Conservation (phyloP, 2,797 vertebrate genomes). For the Squalus acanthias region DNA sequence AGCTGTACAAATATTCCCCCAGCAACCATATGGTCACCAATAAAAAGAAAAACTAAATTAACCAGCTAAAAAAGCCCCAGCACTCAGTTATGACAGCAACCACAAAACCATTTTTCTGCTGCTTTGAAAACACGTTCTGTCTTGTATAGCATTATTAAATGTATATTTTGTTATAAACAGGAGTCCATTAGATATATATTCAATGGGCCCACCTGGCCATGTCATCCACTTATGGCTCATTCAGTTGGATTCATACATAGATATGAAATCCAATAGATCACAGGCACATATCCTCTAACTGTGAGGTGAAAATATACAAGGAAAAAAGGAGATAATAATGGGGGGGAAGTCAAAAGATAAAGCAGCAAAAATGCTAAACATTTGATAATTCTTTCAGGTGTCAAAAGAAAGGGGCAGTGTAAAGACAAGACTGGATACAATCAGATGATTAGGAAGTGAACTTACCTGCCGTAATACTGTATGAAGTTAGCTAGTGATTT, state of each 20-base stretch:
- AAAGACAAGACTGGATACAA: background rate
- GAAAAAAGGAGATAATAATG: background rate
- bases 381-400: background rate
- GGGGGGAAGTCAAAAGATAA: background rate
- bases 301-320: background rate
- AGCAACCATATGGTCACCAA: slow-evolving; percentile 9
- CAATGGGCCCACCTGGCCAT: background rate
- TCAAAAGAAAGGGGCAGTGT: background rate
- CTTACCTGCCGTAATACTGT: background rate
- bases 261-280: background rate
- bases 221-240: background rate
- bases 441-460: background rate
- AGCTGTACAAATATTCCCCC: background rate
- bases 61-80: slow-evolving; percentile 17
- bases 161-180: background rate
- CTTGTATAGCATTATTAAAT: slow-evolving; percentile 5
- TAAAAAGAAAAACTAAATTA: slow-evolving; percentile 20
- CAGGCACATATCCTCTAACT: background rate
- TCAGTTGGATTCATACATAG: background rate
- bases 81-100: background rate
- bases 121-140: background rate
- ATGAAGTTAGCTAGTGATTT: background rate
- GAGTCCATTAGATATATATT: slow-evolving; percentile 17
- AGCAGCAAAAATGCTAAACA: background rate
- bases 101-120: background rate